Evolutionary conservation across 1,140 invertebrate genomes (phyloP).

Genomic region (Ylistrum balloti): DNA sequence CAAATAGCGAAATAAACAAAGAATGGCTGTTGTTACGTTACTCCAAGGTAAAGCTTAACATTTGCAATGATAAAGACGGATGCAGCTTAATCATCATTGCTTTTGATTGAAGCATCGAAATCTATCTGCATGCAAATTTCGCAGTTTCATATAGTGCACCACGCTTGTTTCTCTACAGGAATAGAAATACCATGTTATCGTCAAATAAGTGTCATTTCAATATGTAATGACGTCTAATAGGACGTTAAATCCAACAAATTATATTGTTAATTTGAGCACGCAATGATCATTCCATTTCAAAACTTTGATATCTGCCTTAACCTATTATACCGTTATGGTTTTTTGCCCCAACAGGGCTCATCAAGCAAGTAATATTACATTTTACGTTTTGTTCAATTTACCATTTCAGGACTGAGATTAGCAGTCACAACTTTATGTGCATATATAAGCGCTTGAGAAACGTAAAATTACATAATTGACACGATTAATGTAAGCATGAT

Average conservation of each 20-base stretch:
- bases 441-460: not conserved
- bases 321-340: not conserved
- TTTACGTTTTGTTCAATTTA: not conserved
- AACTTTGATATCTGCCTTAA: not conserved
- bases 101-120: not conserved
- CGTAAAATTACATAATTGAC: slow-evolving; percentile 14
- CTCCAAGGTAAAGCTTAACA: too few relatives aligned
- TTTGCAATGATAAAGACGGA: too few relatives aligned
- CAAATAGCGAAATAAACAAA: too few relatives aligned
- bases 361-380: not conserved
- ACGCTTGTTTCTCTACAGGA: not conserved
- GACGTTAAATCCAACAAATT: not conserved
- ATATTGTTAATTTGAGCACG: not conserved
- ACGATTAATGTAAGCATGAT: not conserved
- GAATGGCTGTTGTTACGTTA: too few relatives aligned
- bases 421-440: not conserved
- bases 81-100: not conserved
- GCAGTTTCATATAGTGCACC: not conserved
- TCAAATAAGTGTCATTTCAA: not conserved
- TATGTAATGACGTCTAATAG: not conserved
- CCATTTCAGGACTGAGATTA: not conserved
- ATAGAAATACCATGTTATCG: not conserved
- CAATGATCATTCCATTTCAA: not conserved
- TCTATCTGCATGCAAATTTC: not conserved
- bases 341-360: not conserved